Conservation (phyloP, 2,888 invertebrate species). For the Orthosia cruda region DNA sequence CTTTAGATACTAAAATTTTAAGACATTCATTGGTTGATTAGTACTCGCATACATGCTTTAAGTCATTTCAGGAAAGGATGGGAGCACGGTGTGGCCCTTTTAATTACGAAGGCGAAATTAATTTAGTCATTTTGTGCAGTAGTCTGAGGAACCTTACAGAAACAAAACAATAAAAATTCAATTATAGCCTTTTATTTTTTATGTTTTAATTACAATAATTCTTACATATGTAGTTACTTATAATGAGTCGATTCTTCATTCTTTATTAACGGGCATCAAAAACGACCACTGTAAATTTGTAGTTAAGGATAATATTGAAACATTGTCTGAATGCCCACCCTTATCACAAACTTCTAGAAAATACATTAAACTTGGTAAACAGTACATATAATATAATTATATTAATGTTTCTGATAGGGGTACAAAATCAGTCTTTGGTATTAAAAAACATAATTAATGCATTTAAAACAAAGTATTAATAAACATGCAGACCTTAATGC, state of each 20-base stretch:
- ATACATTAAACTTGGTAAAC: background rate
- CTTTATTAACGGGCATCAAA: conserved; percentile 94
- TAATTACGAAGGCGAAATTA: background rate
- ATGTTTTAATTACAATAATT: conserved; percentile 27
- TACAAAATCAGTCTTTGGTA: background rate
- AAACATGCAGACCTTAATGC: too few species aligned
- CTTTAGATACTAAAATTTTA: background rate
- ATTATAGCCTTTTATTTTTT: conserved; percentile 54
- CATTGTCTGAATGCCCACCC: background rate
- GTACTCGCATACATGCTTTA: background rate
- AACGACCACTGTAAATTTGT: conserved; percentile 94
- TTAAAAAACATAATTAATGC: background rate
- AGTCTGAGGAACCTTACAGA: background rate
- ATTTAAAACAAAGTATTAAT: too few species aligned
- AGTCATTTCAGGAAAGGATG: background rate
- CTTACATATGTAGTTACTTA: conserved; percentile 6
- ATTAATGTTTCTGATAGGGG: background rate
- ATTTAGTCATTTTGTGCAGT: background rate
- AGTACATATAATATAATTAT: too few species aligned
- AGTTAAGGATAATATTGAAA: conserved; percentile 86
- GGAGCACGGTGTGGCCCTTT: background rate
- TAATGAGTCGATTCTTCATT: conserved; percentile 35
- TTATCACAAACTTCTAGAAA: background rate
- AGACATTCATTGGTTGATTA: background rate
- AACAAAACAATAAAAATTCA: conserved; percentile 19